Evolutionary conservation across 2,797 vertebrate species (phyloP).

Genomic region (Erpetoichthys calabaricus): DNA sequence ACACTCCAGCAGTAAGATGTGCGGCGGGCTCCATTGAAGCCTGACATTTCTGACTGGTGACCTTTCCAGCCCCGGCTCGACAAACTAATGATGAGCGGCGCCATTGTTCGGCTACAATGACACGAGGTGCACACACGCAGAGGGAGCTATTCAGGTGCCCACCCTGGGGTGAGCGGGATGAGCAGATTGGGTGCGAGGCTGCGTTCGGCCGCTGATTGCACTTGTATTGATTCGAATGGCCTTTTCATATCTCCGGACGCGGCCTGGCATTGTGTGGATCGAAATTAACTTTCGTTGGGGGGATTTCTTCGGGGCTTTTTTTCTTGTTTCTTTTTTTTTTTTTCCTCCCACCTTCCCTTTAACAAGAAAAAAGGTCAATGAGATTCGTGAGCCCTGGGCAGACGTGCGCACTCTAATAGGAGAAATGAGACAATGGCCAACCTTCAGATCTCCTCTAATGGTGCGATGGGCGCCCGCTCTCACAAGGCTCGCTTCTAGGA

Average conservation of each 20-base stretch:
- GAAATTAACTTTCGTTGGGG: constrained; percentile 81
- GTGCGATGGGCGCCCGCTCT: no score
- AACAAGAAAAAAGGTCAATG: constrained; percentile 91
- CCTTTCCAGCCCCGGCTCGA: constrained; percentile 87
- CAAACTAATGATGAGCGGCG: constrained; percentile 94
- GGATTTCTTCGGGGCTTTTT: constrained; percentile 28
- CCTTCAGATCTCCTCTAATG: constrained; percentile 78
- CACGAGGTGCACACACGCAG: constrained; percentile 34
- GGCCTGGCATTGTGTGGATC: constrained; percentile 72
- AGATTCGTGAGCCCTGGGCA: constrained; percentile 84
- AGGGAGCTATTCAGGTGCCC: constrained; percentile 48
- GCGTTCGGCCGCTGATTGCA: constrained; percentile 82
- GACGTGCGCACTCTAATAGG: constrained; percentile 62
- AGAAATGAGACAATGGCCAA: constrained; percentile 74
- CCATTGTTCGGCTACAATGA: constrained; percentile 83
- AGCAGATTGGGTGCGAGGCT: constrained; percentile 86
- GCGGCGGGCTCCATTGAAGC: constrained; percentile 80
- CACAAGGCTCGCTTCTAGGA: constrained; percentile 29
- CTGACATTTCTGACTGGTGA: constrained; percentile 99
- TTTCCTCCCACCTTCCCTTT: constrained; percentile 45
- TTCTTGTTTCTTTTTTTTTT: constrained; percentile 44
- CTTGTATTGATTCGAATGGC: constrained; percentile 89
- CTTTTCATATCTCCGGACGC: constrained; percentile 86
- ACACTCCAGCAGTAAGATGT: constrained; percentile 70
- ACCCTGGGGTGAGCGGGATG: constrained; percentile 60